Evolutionary conservation across 2,113 vertebrate genomes (phyloP).

Genomic region (Saguinus midas): DNA sequence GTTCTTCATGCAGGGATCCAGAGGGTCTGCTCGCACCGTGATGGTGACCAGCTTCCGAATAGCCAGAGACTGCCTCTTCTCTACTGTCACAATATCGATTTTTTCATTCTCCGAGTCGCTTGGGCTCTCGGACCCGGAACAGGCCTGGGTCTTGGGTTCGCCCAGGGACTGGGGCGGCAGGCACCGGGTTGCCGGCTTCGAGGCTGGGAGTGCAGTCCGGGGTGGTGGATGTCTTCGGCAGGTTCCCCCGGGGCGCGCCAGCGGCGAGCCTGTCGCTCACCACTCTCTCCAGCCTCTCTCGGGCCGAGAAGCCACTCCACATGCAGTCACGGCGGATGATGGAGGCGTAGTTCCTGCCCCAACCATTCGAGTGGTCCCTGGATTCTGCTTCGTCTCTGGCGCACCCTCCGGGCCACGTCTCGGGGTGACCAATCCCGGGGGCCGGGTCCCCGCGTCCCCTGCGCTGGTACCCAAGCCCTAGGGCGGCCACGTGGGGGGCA

Average conservation of each 20-base stretch:
- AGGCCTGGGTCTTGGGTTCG: conserved; percentile 89
- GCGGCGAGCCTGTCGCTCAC: conserved; percentile 85
- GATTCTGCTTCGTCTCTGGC: conserved; percentile 89
- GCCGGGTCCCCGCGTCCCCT: conserved; percentile 53
- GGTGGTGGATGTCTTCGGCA: conserved; percentile 74
- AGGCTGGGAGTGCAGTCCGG: conserved; percentile 80
- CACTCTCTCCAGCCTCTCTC: conserved; percentile 91
- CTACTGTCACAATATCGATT: conserved; percentile 96
- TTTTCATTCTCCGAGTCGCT: conserved; percentile 95
- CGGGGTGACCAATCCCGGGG: conserved; percentile 81
- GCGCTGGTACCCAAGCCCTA: conserved; percentile 79
- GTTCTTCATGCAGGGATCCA: conserved; percentile 92
- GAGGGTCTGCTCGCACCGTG: conserved; percentile 90
- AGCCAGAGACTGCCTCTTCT: conserved; percentile 87
- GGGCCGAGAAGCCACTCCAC: conserved; percentile 95
- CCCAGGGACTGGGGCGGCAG: conserved; percentile 88
- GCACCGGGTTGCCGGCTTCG: conserved; percentile 90
- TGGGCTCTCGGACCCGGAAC: conserved; percentile 94
- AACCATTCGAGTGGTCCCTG: conserved; percentile 83
- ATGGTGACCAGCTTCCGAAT: conserved; percentile 92
- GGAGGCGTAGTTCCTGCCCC: conserved; percentile 91
- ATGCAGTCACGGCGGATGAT: conserved; percentile 97
- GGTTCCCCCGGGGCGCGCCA: conserved; percentile 70
- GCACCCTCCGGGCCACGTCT: conserved; percentile 83
- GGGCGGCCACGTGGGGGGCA: conserved; percentile 90